phyloP scores from a whole-genome alignment of 2,797 vertebrate genomes.

The Sebastes matsubarae region DNA sequence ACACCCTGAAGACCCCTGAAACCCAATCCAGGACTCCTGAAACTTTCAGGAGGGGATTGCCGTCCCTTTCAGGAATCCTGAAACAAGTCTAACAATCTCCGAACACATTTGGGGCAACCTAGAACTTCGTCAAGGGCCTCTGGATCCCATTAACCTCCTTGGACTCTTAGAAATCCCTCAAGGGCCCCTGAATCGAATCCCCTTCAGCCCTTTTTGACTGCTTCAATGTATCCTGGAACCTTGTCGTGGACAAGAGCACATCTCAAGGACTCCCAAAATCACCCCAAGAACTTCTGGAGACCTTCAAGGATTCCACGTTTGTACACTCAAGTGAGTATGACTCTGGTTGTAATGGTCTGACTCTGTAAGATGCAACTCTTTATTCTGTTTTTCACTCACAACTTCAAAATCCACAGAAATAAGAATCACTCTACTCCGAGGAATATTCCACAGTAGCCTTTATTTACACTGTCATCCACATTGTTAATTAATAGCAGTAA shows the following conservation, averaged over 20 bases:
- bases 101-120: too few species aligned
- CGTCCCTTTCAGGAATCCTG: too few species aligned
- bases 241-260: not conserved
- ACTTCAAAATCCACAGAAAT: not conserved
- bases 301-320: not conserved
- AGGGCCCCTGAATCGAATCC: too few species aligned
- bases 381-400: not conserved
- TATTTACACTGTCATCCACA: constrained; percentile 64
- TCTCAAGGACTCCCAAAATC: not conserved
- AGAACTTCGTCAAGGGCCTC: too few species aligned
- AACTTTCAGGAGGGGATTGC: not conserved
- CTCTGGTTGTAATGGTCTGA: too few species aligned
- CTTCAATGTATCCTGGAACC: not conserved
- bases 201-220: not conserved
- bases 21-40: not conserved
- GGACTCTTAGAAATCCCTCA: too few species aligned
- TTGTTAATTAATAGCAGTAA: constrained; percentile 44
- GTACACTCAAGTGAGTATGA: not conserved
- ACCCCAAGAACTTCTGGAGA: not conserved
- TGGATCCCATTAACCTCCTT: too few species aligned
- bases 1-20: not conserved
- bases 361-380: not conserved
- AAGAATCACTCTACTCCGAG: not conserved
- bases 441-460: constrained; percentile 55
- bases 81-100: too few species aligned